Evolutionary conservation across 2,888 invertebrate genomes (phyloP).

Genomic region (Achlya flavicornis): DNA sequence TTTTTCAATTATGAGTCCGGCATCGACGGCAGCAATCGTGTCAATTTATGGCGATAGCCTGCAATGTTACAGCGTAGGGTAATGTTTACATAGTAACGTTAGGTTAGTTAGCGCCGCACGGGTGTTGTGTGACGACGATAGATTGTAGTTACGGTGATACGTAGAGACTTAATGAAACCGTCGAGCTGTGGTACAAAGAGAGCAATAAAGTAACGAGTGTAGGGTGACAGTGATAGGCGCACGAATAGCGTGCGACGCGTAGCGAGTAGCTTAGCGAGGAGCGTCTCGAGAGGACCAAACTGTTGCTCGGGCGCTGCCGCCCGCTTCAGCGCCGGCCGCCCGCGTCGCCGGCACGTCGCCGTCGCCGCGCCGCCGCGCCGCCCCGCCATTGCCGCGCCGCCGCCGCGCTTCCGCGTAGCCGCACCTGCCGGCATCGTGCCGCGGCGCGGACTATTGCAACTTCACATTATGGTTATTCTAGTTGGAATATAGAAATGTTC

Average conservation of each 20-base stretch:
- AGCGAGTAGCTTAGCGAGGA: constrained; percentile 48
- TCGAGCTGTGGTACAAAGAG: constrained; percentile 82
- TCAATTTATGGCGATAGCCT: constrained; percentile 78
- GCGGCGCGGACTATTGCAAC: background rate
- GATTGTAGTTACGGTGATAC: constrained; percentile 78
- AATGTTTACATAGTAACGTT: constrained; percentile 62
- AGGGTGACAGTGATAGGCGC: constrained; percentile 56
- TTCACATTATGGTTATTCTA: constrained; percentile 4
- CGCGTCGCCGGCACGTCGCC: background rate
- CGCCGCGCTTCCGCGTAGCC: too few species aligned
- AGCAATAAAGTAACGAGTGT: constrained; percentile 75
- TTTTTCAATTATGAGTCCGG: constrained; percentile 72
- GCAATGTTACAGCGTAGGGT: constrained; percentile 67
- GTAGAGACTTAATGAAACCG: constrained; percentile 81
- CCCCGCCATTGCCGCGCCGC: too few species aligned
- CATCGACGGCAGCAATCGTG: constrained; percentile 62
- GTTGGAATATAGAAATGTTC: constrained; percentile 4
- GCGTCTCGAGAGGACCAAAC: constrained; percentile 63
- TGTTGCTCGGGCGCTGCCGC: constrained; percentile 50
- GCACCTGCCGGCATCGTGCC: constrained; percentile 3
- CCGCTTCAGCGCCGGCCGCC: constrained; percentile 16
- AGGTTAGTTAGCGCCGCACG: constrained; percentile 63
- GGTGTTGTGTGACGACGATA: constrained; percentile 56
- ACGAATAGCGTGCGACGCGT: constrained; percentile 67
- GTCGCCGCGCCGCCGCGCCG: too few species aligned